phyloP scores from a whole-genome alignment of 35 echinoderm and acorn worm species.

The Lytechinus pictus region DNA sequence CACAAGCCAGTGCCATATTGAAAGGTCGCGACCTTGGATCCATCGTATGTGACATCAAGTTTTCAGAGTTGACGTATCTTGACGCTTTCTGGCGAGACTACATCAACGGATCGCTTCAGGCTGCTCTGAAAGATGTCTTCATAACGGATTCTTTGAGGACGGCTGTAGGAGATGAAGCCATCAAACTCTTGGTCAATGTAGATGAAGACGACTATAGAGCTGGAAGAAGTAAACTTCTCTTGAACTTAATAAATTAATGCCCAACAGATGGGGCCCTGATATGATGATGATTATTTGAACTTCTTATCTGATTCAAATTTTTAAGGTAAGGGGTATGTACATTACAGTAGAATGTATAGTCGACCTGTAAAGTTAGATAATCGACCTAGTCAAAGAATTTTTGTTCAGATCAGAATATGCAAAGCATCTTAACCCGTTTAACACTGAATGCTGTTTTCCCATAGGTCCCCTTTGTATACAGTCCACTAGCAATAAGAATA shows the following conservation, averaged over 20 bases:
- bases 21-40: constrained; percentile 59
- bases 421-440: too few species aligned
- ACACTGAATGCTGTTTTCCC: too few species aligned
- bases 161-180: constrained; percentile 65
- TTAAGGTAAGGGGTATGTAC: too few species aligned
- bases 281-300: too few species aligned
- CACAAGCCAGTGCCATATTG: constrained; percentile 62
- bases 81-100: constrained; percentile 71
- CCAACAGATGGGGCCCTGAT: background rate
- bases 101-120: constrained; percentile 54
- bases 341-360: too few species aligned
- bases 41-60: constrained; percentile 68
- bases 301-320: too few species aligned
- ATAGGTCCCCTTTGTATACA: too few species aligned
- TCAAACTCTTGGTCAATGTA: constrained; percentile 59
- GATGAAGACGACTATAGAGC: constrained; percentile 62
- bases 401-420: too few species aligned
- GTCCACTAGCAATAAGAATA: too few species aligned
- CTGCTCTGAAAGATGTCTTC: constrained; percentile 62
- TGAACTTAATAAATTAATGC: constrained; percentile 52
- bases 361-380: too few species aligned
- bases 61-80: constrained; percentile 65
- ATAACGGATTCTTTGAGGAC: constrained; percentile 54
- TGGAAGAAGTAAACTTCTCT: constrained; percentile 48
- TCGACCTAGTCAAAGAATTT: too few species aligned